phyloP scores from a whole-genome alignment of 2,113 vertebrate genomes.

The Camelus dromedarius region DNA sequence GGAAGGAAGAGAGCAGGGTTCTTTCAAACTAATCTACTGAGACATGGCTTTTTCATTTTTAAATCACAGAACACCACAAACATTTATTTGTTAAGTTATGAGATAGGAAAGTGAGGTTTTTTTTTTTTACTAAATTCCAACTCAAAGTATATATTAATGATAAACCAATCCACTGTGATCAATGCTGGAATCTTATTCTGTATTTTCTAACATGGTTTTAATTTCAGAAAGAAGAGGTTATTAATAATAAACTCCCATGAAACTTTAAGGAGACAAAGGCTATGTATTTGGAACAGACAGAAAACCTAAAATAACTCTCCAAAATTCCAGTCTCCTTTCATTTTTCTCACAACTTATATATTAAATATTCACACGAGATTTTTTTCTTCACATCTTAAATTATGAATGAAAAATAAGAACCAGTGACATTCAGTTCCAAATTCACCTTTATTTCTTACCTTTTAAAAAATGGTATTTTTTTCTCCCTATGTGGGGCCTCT shows the following conservation, averaged over 20 bases:
- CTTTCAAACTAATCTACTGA: not conserved
- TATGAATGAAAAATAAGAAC: conserved; percentile 82
- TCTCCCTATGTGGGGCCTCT: not conserved
- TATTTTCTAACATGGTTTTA: conserved; percentile 86
- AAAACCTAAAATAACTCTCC: conserved; percentile 85
- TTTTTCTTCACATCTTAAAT: conserved; percentile 78
- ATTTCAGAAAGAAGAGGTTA: conserved; percentile 85
- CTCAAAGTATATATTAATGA: conserved; percentile 81
- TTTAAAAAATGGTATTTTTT: conserved; percentile 45
- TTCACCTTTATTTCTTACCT: conserved; percentile 49
- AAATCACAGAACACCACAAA: not conserved
- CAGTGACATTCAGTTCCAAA: conserved; percentile 30
- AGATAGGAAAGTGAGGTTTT: conserved; percentile 1
- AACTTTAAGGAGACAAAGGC: conserved; percentile 86
- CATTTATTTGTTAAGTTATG: not conserved
- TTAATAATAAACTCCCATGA: conserved; percentile 88
- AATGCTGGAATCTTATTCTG: conserved; percentile 83
- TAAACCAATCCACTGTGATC: conserved; percentile 82
- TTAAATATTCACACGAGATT: conserved; percentile 85
- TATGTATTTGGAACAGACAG: conserved; percentile 87
- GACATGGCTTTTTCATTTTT: not conserved
- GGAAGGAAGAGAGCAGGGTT: not conserved
- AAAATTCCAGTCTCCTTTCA: conserved; percentile 78
- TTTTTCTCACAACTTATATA: conserved; percentile 81
- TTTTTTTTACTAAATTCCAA: conserved; percentile 56